Percentiles rank a stretch among this genome's conserved stretches.
Conservation (phyloP, 2,888 invertebrate genomes). For the Biston betularia region DNA sequence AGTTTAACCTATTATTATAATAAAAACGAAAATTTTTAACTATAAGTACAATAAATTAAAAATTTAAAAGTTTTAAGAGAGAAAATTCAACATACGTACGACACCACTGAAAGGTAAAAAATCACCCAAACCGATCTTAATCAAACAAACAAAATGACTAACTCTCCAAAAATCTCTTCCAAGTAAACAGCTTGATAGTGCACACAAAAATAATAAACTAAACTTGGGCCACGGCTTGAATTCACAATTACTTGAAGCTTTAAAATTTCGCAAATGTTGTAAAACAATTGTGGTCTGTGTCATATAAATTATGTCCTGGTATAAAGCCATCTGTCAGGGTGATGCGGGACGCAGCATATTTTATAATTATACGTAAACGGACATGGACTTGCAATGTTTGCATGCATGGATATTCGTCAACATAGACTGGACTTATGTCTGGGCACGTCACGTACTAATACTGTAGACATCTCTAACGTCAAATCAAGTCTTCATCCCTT, state of each 20-base stretch:
- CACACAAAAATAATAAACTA: constrained; percentile 71
- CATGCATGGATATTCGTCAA: constrained; percentile 7
- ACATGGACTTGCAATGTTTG: constrained; percentile 58
- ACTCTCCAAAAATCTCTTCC: constrained; percentile 78
- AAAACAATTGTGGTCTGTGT: constrained; percentile 77
- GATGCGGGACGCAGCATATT: constrained; percentile 67
- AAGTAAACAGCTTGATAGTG: constrained; percentile 75
- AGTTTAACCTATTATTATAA: too few relatives aligned
- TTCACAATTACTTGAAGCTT: constrained; percentile 66
- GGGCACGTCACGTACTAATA: background rate
- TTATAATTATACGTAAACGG: constrained; percentile 76
- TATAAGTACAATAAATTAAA: background rate
- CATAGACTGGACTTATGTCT: constrained; percentile 8
- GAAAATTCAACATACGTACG: constrained; percentile 1
- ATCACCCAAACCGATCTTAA: constrained; percentile 37
- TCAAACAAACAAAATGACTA: constrained; percentile 69
- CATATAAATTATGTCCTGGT: constrained; percentile 69
- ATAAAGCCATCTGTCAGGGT: constrained; percentile 74
- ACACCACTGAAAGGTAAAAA: constrained; percentile 8
- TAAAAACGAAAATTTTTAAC: too few relatives aligned
- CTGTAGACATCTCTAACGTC: background rate
- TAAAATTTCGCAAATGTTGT: constrained; percentile 73
- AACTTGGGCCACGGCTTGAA: constrained; percentile 68
- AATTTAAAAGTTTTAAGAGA: background rate
- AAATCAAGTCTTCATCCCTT: too few relatives aligned